Percentiles rank a stretch among this genome's conserved stretches.
Evolutionary conservation across 1,140 invertebrate species (phyloP).

Genomic region (Caerostris extrusa): DNA sequence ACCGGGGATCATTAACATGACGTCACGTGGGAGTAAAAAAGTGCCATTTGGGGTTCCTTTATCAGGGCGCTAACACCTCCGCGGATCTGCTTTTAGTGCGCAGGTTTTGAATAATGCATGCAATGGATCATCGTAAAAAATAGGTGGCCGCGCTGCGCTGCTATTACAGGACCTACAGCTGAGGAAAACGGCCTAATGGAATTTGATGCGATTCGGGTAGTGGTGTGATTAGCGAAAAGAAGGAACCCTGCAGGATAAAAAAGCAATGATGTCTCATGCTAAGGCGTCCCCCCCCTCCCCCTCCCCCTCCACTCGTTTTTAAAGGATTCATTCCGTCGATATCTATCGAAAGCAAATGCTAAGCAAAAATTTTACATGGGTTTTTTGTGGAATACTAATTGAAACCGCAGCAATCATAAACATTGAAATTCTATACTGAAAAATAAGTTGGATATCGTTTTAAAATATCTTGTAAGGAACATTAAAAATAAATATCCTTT

Average conservation of each 20-base stretch:
- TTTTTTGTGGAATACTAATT: no score
- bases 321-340: no score
- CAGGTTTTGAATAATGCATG: conserved; percentile 24
- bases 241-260: conserved; percentile 2
- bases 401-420: no score
- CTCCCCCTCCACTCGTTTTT: no score
- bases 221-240: not conserved
- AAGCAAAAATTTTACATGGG: no score
- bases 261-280: not conserved
- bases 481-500: no score
- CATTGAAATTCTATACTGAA: no score
- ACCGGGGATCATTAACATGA: conserved; percentile 44
- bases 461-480: no score
- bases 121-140: conserved; percentile 22
- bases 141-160: conserved; percentile 14
- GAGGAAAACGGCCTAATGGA: conserved; percentile 7
- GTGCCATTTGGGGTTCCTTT: conserved; percentile 31
- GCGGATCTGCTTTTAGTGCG: conserved; percentile 41
- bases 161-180: conserved; percentile 17
- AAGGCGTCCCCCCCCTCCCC: not conserved
- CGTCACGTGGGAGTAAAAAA: conserved; percentile 45
- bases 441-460: no score
- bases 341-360: no score
- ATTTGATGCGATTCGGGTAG: not conserved
- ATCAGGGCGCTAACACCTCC: conserved; percentile 60